phyloP scores from a whole-genome alignment of 2,113 vertebrate species.

The Bombycilla garrulus region DNA sequence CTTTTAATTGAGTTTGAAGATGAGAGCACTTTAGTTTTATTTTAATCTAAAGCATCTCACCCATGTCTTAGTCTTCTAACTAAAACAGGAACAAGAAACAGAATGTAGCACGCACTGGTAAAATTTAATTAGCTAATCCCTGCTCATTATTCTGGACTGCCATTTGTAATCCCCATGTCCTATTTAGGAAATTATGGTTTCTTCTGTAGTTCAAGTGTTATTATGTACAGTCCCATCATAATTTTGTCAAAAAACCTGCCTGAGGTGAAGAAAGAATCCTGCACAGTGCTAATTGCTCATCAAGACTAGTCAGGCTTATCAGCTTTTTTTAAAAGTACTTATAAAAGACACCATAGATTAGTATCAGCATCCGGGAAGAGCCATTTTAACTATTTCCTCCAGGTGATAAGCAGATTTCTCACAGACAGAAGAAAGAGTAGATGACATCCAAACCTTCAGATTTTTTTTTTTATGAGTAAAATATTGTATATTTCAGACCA shows the following conservation, averaged over 20 bases:
- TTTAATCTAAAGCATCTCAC: neutral
- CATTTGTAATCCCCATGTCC: neutral
- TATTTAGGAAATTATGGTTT: neutral
- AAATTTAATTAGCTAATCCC: neutral
- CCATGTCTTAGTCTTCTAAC: neutral
- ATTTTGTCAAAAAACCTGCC: neutral
- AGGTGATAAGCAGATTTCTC: neutral
- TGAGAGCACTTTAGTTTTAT: neutral
- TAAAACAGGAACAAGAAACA: neutral
- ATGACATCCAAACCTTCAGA: neutral
- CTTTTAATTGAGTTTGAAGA: neutral
- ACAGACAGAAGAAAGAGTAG: neutral
- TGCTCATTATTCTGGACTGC: neutral
- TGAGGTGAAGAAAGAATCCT: neutral
- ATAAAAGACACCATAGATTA: neutral
- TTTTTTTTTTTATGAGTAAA: neutral
- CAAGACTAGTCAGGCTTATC: neutral
- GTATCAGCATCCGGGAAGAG: neutral
- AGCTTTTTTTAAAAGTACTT: neutral
- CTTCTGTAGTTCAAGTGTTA: neutral
- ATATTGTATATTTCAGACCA: neutral
- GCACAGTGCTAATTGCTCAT: neutral
- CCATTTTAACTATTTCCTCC: neutral
- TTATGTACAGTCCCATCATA: neutral
- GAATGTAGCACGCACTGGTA: neutral